Base-by-base conservation (phyloP, 2,797 vertebrate species). In the Cercopithecus neglectus region DNA sequence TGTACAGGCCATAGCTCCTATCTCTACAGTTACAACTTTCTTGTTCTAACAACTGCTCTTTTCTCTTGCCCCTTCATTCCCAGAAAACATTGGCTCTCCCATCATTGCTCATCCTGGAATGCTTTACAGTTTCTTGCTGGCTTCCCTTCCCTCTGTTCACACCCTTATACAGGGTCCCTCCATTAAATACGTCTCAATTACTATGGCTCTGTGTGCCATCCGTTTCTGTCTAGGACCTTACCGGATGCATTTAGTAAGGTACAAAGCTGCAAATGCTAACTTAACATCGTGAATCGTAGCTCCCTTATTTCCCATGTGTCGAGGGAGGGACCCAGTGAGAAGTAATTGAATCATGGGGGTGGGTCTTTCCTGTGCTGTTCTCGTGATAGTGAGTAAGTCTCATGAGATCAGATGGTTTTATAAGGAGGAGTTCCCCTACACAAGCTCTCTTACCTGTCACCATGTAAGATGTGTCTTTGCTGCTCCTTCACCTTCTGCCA, bases 201-300 rank as follows among this genome's bases (percentile, higher is more conserved):
- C 53, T 70, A 12, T 8, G 26, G 70, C 26, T 83, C 70, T 44
- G 46, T 24, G 70, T 44, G 10, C 70, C 85, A 22, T 72, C 41
- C 75, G 2, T 50, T 90, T 94, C 36, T 92, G 79, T 86, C 26
- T 50, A 92, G 59, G 24, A 64, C 48, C 36, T 88, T 92, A 59
- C 30, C 26, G 83, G 67, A 91, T 95, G 75, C 5, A 74, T 78
- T 80, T 70, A 36, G 24, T n/a, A 61, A 79, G 36, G 13, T 86
- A 8, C 46, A 59, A 59, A 39, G 21, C 72, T 86, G 55, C 48
- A 87, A 84, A 87, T 76, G 5, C n/a, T 28, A 88, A 30, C 33
- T 67, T 67, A 67, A 67, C 64, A n/a, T 67, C 8, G 8, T n/a
- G 64, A 67, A n/a, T 67, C 33, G 33, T n/a, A n/a, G 64, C 64